phyloP scores from a whole-genome alignment of 64 coral and sea anemone genomes.

The Cladopsammia gracilis region DNA sequence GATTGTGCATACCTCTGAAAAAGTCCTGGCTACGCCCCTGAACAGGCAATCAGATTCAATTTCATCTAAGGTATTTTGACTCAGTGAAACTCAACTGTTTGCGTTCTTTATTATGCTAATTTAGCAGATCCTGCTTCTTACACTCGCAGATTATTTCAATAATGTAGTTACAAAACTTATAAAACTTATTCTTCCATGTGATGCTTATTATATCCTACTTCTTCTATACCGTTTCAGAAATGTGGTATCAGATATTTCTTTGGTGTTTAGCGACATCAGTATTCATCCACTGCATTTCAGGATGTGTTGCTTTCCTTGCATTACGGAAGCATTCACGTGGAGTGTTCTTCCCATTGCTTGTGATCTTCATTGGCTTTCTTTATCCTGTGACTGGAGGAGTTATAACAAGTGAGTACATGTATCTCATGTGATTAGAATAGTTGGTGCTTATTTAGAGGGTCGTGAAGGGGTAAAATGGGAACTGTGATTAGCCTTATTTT shows the following conservation, averaged over 20 bases:
- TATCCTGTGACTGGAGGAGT: constrained; percentile 96
- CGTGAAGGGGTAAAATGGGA: too few relatives aligned
- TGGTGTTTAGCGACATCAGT: constrained; percentile 96
- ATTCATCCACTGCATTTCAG: constrained; percentile 98
- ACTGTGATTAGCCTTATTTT: too few relatives aligned
- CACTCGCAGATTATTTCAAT: too few relatives aligned
- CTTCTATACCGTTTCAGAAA: constrained; percentile 70
- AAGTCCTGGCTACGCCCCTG: too few relatives aligned
- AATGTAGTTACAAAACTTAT: not conserved
- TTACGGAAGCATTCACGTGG: constrained; percentile 85
- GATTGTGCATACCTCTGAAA: too few relatives aligned
- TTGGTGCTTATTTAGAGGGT: too few relatives aligned
- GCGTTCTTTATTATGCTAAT: too few relatives aligned
- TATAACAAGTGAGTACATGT: constrained; percentile 88
- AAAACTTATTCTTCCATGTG: not conserved
- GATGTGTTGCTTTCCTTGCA: constrained; percentile 81
- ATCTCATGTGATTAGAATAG: too few relatives aligned
- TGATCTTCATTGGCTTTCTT: constrained; percentile 93
- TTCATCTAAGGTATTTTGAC: too few relatives aligned
- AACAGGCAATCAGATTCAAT: too few relatives aligned
- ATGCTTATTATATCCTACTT: not conserved
- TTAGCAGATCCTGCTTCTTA: too few relatives aligned
- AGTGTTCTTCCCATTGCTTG: constrained; percentile 87
- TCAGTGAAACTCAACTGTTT: too few relatives aligned
- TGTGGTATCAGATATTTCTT: constrained; percentile 99